A percentile compares a stretch with the other conserved stretches of the same genome.
phyloP scores from a whole-genome alignment of 2,797 vertebrate species.

The Ciconia nigra region DNA sequence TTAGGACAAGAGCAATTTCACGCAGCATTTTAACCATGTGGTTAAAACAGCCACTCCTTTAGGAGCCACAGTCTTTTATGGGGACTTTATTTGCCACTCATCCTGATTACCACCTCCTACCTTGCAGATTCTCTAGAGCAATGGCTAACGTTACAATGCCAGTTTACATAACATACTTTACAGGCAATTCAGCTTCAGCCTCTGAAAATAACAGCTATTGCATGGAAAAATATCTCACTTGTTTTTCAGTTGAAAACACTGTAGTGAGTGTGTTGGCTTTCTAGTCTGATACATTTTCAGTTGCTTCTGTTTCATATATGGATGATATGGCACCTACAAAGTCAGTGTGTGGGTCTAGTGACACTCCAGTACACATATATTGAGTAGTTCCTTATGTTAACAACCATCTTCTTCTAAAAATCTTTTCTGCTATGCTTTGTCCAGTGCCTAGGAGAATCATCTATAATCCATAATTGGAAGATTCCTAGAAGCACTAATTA shows the following conservation, averaged over 20 bases:
- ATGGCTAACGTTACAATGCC: not conserved
- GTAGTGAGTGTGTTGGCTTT: not conserved
- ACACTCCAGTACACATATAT: not conserved
- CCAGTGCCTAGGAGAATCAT: not conserved
- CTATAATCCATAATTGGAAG: not conserved
- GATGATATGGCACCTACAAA: not conserved
- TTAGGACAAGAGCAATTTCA: not conserved
- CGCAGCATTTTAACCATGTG: not conserved
- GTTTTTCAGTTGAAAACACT: not conserved
- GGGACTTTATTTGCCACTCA: not conserved
- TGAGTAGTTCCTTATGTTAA: not conserved
- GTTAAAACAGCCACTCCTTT: not conserved
- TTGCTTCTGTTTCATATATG: not conserved
- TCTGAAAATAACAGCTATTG: not conserved
- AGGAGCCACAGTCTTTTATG: not conserved
- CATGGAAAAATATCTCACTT: not conserved
- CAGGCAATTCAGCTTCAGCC: not conserved
- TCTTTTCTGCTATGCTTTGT: not conserved
- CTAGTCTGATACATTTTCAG: not conserved
- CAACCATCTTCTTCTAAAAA: not conserved
- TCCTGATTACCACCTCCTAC: not conserved
- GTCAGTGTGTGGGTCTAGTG: not conserved
- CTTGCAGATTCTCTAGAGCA: not conserved
- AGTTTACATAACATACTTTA: not conserved
- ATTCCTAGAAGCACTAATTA: not conserved